These are phyloP conservation scores for Lonchura striata DNA, from an alignment of 2,113 vertebrate species.

Conservation along the genomic window DNA sequence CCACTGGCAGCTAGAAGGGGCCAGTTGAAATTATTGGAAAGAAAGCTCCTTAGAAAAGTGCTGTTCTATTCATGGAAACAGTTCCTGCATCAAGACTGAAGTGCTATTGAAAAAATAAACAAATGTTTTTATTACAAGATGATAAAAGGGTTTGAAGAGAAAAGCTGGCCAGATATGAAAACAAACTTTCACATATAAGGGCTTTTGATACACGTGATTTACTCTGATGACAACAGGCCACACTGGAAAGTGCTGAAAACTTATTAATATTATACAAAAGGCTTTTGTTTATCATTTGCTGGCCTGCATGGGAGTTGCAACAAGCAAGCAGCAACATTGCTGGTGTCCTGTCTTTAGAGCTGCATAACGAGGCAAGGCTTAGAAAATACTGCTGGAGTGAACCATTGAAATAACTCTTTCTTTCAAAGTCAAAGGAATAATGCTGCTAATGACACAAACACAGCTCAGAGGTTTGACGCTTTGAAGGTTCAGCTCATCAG, in stretches of 20 bases:
- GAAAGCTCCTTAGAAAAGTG: constrained; percentile 70
- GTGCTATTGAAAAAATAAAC: constrained; percentile 76
- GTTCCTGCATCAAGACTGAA: constrained; percentile 72
- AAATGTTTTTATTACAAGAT: constrained; percentile 80
- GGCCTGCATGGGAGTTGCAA: constrained; percentile 76
- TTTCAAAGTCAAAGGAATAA: background rate
- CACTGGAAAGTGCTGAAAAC: constrained; percentile 72
- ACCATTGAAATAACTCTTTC: background rate
- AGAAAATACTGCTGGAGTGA: constrained; percentile 53
- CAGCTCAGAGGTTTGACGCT: background rate
- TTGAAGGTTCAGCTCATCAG: background rate
- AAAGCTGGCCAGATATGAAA: constrained; percentile 77
- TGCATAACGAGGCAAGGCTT: constrained; percentile 54
- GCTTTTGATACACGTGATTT: constrained; percentile 79
- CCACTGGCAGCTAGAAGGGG: constrained; percentile 69
- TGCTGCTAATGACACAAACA: background rate
- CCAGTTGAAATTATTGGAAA: constrained; percentile 68
- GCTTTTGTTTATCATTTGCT: constrained; percentile 79
- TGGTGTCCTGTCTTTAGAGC: constrained; percentile 63
- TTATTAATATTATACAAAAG: constrained; percentile 81
- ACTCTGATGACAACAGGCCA: constrained; percentile 73
- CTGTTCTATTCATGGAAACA: constrained; percentile 66
- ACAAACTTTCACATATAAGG: constrained; percentile 77
- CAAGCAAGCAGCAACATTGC: constrained; percentile 65
- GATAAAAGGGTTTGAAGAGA: constrained; percentile 74